Conservation (phyloP, 2,113 vertebrate species). For the Ancistrus triradiatus region DNA sequence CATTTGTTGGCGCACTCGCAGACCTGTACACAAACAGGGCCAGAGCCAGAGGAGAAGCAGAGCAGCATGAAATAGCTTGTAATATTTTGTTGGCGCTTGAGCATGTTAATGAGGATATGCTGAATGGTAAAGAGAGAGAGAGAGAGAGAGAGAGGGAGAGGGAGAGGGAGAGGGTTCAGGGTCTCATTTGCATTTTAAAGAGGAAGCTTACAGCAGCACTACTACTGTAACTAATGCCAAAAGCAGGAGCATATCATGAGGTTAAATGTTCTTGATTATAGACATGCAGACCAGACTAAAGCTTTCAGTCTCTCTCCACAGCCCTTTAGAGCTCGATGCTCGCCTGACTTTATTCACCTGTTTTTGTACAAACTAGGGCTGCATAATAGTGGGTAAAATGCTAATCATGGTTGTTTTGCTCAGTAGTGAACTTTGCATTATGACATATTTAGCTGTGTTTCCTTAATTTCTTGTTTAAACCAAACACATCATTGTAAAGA, state of each 20-base stretch:
- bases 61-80: constrained; percentile 38
- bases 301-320: no score
- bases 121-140: constrained; percentile 1
- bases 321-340: no score
- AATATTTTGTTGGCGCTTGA: constrained; percentile 29
- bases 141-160: background rate
- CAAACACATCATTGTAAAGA: no score
- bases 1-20: constrained; percentile 24
- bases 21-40: constrained; percentile 24
- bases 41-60: constrained; percentile 25
- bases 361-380: no score
- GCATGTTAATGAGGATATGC: constrained; percentile 38
- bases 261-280: background rate
- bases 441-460: no score
- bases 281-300: no score
- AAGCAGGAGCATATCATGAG: background rate
- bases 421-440: no score
- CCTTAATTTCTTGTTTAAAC: no score
- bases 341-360: no score
- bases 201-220: background rate
- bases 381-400: no score
- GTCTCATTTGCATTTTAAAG: constrained; percentile 24
- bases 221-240: constrained; percentile 4
- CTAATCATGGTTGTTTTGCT: no score
- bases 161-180: background rate